A percentile compares a stretch with the other conserved stretches of the same genome.
Evolutionary conservation across 2,888 invertebrate genomes (phyloP).

Genomic region (Lordiphosa andalusiaca): DNA sequence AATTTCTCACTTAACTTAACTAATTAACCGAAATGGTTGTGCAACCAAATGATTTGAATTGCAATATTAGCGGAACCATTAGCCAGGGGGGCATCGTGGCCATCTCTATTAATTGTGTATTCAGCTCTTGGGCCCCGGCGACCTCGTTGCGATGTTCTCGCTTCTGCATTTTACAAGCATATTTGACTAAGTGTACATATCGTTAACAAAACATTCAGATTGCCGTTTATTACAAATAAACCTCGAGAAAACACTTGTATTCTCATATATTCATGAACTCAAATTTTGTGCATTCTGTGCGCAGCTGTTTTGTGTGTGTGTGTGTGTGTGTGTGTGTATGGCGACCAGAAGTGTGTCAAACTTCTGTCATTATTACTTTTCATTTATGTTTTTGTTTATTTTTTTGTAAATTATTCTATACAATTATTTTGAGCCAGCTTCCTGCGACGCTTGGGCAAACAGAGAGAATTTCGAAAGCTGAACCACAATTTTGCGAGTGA

Average conservation of each 20-base stretch:
- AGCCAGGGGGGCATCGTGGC: slow-evolving; percentile 22
- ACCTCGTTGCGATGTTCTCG: slow-evolving; percentile 37
- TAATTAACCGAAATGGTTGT: slow-evolving; percentile 43
- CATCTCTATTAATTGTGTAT: slow-evolving; percentile 14
- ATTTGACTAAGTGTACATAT: slow-evolving; percentile 33
- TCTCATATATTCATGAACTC: slow-evolving; percentile 22
- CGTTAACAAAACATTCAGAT: slow-evolving; percentile 31
- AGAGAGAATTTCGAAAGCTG: slow-evolving; percentile 39
- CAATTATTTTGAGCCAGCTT: slow-evolving; percentile 40
- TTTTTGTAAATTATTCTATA: slow-evolving; percentile 45
- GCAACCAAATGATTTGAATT: slow-evolving; percentile 23
- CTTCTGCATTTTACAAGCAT: slow-evolving; percentile 18
- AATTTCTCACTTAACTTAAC: slow-evolving; percentile 43
- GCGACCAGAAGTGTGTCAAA: slow-evolving; percentile 47
- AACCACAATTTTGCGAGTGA: no score
- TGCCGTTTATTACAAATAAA: slow-evolving; percentile 35
- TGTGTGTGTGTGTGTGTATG: slow-evolving; percentile 21
- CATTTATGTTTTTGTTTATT: slow-evolving; percentile 11
- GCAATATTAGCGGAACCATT: slow-evolving; percentile 25
- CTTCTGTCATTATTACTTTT: no score
- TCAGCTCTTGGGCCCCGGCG: slow-evolving; percentile 16
- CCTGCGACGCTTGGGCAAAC: slow-evolving; percentile 42
- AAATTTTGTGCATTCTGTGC: slow-evolving; percentile 48
- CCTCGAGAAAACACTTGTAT: slow-evolving; percentile 21
- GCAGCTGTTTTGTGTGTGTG: slow-evolving; percentile 19